Percentiles rank a stretch among this genome's conserved stretches.
These are phyloP conservation scores for Drosophila koepferae DNA, from an alignment of 2,888 invertebrate species.

Conservation along the genomic window DNA sequence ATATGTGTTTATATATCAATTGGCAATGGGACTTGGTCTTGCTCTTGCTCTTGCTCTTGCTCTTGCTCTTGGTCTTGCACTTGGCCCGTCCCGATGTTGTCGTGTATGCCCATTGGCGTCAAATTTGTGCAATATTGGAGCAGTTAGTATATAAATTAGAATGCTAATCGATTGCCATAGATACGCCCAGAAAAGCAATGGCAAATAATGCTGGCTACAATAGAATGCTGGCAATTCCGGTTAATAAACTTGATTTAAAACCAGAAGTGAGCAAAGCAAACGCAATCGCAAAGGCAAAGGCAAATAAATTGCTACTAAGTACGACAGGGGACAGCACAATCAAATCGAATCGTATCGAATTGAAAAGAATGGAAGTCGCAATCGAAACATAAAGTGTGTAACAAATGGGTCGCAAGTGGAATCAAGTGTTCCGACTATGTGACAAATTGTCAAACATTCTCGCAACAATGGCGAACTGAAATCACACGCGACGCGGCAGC, in stretches of 20 bases:
- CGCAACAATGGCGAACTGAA: constrained; percentile 37
- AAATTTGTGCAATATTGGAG: constrained; percentile 53
- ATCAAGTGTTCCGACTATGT: constrained; percentile 47
- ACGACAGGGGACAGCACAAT: constrained; percentile 37
- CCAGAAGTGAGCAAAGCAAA: constrained; percentile 67
- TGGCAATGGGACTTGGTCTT: constrained; percentile 41
- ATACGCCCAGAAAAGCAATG: constrained; percentile 70
- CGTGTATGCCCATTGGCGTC: constrained; percentile 74
- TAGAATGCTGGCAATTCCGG: constrained; percentile 69
- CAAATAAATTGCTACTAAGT: constrained; percentile 75
- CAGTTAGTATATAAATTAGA: constrained; percentile 78
- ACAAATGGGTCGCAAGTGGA: constrained; percentile 69
- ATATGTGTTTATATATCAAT: constrained; percentile 32
- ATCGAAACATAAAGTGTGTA: constrained; percentile 63
- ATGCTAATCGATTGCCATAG: constrained; percentile 77
- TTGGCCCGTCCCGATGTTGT: constrained; percentile 39
- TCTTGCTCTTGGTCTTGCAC: constrained; percentile 64
- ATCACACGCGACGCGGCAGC: constrained; percentile 21
- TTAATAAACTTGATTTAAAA: constrained; percentile 81
- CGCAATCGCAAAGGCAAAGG: constrained; percentile 23
- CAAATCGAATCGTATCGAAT: constrained; percentile 36
- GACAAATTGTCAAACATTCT: constrained; percentile 78
- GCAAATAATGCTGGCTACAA: constrained; percentile 40
- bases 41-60: constrained; percentile 8
- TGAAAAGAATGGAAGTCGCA: constrained; percentile 23